A percentile compares a stretch with the other conserved stretches of the same genome.
Conservation (phyloP, 2,113 vertebrate genomes). For the Psittacus erithacus region DNA sequence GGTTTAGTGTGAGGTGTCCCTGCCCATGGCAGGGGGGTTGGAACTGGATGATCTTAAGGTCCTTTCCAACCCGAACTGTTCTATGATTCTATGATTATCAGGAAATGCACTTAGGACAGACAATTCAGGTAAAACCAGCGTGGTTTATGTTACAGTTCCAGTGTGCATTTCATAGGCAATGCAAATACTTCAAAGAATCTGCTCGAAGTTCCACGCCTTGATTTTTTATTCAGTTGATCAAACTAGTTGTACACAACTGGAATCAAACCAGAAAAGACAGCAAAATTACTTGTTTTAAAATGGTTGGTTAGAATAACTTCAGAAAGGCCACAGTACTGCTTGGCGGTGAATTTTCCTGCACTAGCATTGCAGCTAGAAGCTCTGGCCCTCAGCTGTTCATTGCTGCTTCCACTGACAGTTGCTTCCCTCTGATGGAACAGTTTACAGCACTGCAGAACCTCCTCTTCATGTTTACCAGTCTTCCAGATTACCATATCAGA, state of each 20-base stretch:
- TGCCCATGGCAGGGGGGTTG: no score
- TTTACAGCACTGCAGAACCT: neutral
- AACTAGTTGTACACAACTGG: neutral
- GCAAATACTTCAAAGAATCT: neutral
- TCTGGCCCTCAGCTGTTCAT: neutral
- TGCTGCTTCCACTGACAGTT: neutral
- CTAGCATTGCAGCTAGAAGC: neutral
- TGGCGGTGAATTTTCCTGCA: neutral
- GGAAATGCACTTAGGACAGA: neutral
- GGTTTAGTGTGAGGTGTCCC: no score
- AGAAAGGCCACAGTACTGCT: neutral
- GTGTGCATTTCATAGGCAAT: neutral
- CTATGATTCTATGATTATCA: neutral
- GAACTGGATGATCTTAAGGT: no score
- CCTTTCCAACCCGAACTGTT: no score
- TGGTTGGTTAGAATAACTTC: neutral
- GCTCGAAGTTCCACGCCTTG: neutral
- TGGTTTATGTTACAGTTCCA: neutral
- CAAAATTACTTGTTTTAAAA: neutral
- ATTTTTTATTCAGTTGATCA: neutral
- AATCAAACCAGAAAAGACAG: neutral
- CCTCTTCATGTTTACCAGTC: neutral
- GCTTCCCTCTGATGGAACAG: neutral
- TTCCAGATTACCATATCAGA: neutral
- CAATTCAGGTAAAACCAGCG: neutral